phyloP scores from a whole-genome alignment of 2,888 invertebrate species.

The Mesoligia furuncula region DNA sequence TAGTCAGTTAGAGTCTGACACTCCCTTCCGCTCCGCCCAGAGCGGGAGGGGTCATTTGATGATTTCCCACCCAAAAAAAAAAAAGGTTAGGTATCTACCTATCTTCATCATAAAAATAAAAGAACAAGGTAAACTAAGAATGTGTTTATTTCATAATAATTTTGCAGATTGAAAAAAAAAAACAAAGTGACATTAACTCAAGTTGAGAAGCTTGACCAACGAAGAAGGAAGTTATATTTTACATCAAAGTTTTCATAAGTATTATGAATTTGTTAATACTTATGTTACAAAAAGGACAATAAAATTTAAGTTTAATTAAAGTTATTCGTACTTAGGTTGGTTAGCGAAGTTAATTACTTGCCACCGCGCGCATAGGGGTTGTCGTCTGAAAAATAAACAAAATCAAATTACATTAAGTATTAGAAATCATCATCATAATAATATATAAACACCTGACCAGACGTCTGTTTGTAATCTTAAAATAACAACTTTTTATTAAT shows the following conservation, averaged over 20 bases:
- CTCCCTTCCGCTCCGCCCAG: no score
- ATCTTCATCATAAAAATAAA: conserved; percentile 1
- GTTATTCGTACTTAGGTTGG: neutral
- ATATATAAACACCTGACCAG: no score
- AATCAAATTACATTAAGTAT: neutral
- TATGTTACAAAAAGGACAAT: neutral
- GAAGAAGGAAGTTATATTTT: neutral
- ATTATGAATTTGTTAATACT: neutral
- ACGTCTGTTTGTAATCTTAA: no score
- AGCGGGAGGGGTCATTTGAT: no score
- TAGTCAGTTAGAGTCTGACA: no score
- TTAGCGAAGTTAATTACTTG: conserved; percentile 40
- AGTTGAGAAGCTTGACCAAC: neutral
- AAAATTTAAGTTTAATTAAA: neutral
- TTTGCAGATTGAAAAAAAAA: neutral
- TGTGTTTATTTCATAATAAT: neutral
- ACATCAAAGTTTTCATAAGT: neutral
- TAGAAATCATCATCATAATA: neutral
- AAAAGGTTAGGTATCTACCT: neutral
- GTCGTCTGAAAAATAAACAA: conserved; percentile 57
- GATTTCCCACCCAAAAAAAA: no score
- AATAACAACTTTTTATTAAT: no score
- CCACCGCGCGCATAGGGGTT: conserved; percentile 64
- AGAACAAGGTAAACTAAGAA: neutral
- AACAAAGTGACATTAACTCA: neutral